Evolutionary conservation across 1,140 invertebrate genomes (phyloP).

Genomic region (Panulirus ornatus): DNA sequence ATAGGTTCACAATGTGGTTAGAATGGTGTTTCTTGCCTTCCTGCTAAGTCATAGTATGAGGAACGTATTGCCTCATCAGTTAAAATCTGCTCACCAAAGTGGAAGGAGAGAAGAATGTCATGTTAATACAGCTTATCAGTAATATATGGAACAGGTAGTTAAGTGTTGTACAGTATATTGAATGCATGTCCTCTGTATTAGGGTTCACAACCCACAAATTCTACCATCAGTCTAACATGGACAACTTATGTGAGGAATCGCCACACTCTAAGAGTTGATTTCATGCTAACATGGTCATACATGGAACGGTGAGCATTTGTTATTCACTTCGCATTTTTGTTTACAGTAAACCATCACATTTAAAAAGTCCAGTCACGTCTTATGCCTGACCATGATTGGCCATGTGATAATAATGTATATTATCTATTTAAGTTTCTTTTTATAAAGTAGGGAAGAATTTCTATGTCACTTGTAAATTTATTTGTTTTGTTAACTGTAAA

Average conservation of each 20-base stretch:
- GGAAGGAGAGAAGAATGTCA: constrained; percentile 48
- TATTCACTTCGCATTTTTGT: constrained; percentile 49
- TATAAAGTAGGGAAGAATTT: constrained; percentile 72
- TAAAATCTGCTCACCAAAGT: constrained; percentile 69
- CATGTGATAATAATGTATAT: constrained; percentile 73
- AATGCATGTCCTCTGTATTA: constrained; percentile 54
- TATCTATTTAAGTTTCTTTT: constrained; percentile 72
- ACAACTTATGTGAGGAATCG: constrained; percentile 16
- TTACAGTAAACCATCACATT: constrained; percentile 47
- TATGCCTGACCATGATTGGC: constrained; percentile 72
- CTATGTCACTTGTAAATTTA: constrained; percentile 68
- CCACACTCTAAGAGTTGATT: constrained; percentile 37
- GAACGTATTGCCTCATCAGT: constrained; percentile 28
- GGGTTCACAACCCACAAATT: constrained; percentile 36
- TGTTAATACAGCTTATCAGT: constrained; percentile 67
- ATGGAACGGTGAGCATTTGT: constrained; percentile 62
- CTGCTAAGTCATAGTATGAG: constrained; percentile 54
- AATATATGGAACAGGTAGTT: constrained; percentile 71
- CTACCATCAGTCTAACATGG: constrained; percentile 31
- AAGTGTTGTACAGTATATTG: constrained; percentile 71
- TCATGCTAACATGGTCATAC: constrained; percentile 71
- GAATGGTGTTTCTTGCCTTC: constrained; percentile 49
- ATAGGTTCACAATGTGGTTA: constrained; percentile 42
- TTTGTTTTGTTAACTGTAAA: constrained; percentile 36
- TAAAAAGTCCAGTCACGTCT: constrained; percentile 58